Evolutionary conservation across 2,113 vertebrate species (phyloP), one percentile per base, ranked within the genome.

Genomic region (Pelecanoides urinatrix): DNA sequence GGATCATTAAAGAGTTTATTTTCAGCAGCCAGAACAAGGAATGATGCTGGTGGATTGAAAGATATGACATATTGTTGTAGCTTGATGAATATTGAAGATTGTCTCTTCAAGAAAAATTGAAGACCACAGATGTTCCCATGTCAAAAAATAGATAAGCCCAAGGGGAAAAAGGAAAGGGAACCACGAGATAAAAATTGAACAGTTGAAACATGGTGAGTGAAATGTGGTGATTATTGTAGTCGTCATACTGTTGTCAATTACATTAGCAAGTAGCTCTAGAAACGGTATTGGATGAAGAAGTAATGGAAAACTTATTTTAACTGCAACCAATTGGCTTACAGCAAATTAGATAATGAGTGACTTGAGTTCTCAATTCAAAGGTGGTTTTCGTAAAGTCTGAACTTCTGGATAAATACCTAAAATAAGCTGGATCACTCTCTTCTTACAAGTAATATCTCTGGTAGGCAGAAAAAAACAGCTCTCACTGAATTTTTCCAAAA

Each of bases 231-330:
- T 94, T 88, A 80, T 52, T 78, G 68, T 65, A 96, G 90, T 82
- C 85, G 91, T 96, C 87, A 74, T 75, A 76, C 25, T 95, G 52
- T 86, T 94, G 89, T 95, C 92, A 96, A 77, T 96, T 94, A 90
- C 62, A 94, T 95, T 95, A 95, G 27, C 36, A 87, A 94, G 80
- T 44, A 91, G 34, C 36, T 94, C 74, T 96, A 74, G 74, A 94
- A 92, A 82, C 30, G 20, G 42, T 45, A 72, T 20, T 92, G 68
- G 58, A 91, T 78, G 71, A 93, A 84, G 66, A 79, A 92, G 63
- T 74, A 87, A 88, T 61, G 77, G 63, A 96, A 96, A 94, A 95
- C 67, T 80, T 89, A 63, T 74, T 95, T 95, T 94, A 83, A 87
- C 73, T 82, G 65, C 45, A 91, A 59, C 30, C 58, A 89, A 73